Evolutionary conservation across 2,888 invertebrate genomes (phyloP).

Genomic region (Phrixothrix hirtus): DNA sequence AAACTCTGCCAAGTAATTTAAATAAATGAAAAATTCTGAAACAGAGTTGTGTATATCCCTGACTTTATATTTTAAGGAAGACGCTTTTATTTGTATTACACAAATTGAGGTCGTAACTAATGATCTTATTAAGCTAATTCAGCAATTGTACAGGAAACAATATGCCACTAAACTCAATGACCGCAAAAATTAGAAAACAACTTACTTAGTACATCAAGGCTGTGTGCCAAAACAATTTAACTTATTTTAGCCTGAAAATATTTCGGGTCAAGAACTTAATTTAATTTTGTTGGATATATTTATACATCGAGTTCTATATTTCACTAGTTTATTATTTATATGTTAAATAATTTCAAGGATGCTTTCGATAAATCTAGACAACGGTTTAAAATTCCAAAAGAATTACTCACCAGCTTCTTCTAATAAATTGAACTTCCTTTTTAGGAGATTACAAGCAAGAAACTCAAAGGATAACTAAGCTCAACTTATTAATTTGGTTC

Average conservation of each 20-base stretch:
- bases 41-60: conserved; percentile 6
- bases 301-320: too few species aligned
- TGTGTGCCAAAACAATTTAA: neutral
- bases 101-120: conserved; percentile 8
- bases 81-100: conserved; percentile 1
- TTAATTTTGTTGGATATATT: too few species aligned
- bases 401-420: neutral
- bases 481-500: conserved; percentile 21
- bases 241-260: neutral
- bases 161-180: neutral
- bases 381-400: neutral
- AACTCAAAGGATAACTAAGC: conserved; percentile 8
- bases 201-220: conserved; percentile 2
- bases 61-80: conserved; percentile 13
- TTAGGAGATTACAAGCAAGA: conserved; percentile 2
- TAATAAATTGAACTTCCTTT: neutral
- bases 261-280: neutral
- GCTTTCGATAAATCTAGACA: neutral
- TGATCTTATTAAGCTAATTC: conserved; percentile 5
- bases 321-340: too few species aligned
- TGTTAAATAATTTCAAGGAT: neutral
- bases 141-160: conserved; percentile 5
- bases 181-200: conserved; percentile 8
- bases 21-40: conserved; percentile 15
- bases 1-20: conserved; percentile 23